Evolutionary conservation across 2,888 invertebrate species (phyloP), one percentile per base, ranked within the genome.

Genomic region (Drosophila rellima): DNA sequence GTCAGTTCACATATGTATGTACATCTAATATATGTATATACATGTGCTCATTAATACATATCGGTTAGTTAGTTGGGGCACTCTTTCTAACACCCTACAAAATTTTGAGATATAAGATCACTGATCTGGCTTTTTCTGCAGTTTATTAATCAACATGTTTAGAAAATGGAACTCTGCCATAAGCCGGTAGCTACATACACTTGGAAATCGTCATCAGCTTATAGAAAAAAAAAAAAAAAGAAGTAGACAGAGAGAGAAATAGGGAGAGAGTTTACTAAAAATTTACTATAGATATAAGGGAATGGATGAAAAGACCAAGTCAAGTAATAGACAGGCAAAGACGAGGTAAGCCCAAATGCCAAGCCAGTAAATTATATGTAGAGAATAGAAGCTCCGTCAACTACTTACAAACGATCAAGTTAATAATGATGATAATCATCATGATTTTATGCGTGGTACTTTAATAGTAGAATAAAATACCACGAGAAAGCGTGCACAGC

Each of bases 401-500:
- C 20, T 26, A 42, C 48, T 50, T 47, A 20, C 47, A 55, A 48
- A 31, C 47, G 55, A 64, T 60, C 72, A 29, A 35, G 37, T 48
- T 47, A 56, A 57, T 62, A 40, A 54, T 57, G 44, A 44, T 48
- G 47, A 48, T 57, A 26, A 54, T 56, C 35, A 62, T 65, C 17
- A 75, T 75, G 56, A 52, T 61, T 52, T 39, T 70, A 18, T 51
- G 15, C n/a, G 35, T 62, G 31, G 23, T 44, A 20, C 31, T 17
- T 35, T 0, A 40, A 11, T 18, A 39, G 56, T 15, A 42, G 45
- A 33, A 51, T 45, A 42, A 76, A 71, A 60, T 44, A 56, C 67
- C 68, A 47, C 75, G 70, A 74, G 75, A n/a, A 50, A 78, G 55
- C 61, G 63, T 57, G 57, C 61, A 64, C 68, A 73, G 78, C 78